These are phyloP conservation scores for Struthio camelus DNA, from an alignment of 2,113 vertebrate species.

Conservation along the genomic window DNA sequence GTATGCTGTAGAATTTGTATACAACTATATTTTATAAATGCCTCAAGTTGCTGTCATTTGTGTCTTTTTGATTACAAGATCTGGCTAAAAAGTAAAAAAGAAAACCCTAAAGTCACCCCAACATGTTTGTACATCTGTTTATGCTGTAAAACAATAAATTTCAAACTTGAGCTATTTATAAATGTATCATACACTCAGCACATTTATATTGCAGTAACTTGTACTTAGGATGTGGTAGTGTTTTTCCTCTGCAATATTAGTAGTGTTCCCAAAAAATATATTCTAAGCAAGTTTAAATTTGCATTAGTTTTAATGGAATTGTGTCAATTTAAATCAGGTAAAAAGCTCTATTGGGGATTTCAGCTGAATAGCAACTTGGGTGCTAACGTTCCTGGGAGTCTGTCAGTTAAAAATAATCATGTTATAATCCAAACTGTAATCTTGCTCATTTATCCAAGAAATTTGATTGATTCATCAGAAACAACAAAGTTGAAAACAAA, in stretches of 20 bases:
- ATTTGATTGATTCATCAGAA: neutral
- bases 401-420: neutral
- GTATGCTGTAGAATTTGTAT: neutral
- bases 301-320: neutral
- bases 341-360: neutral
- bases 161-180: slow-evolving; percentile 38
- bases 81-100: neutral
- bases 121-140: neutral
- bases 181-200: neutral
- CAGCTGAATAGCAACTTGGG: neutral
- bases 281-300: neutral
- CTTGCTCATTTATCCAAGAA: neutral
- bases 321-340: neutral
- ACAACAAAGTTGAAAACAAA: neutral
- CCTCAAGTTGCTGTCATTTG: neutral
- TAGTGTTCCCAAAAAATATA: neutral
- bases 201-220: slow-evolving; percentile 3
- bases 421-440: neutral
- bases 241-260: slow-evolving; percentile 35
- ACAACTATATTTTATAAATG: neutral
- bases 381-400: neutral
- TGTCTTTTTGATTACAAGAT: neutral
- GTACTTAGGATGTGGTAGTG: neutral
- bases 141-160: neutral
- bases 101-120: neutral